Base-by-base conservation (phyloP, 2,888 invertebrate genomes). In the Baronia brevicornis region DNA sequence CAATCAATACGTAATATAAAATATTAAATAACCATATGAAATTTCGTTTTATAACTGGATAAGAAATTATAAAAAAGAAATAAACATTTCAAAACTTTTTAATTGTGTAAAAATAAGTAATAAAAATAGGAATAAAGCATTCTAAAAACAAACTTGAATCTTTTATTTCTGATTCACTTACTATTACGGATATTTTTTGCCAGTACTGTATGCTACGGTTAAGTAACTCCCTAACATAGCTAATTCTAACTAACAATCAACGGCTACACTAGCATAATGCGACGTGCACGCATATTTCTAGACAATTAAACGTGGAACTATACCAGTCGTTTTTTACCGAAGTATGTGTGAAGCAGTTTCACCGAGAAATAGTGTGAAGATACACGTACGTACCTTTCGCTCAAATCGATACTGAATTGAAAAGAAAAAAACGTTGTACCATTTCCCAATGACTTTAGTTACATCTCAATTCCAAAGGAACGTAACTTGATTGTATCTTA, bases 391-490 rank as follows among this genome's bases (percentile, higher is more conserved):
- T 75, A 72, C 80, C 75, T 80, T 80, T 77, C 78, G 78, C 78
- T 82, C 67, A 67, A 71, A 72, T 65, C 67, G 60, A 66, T 64
- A 65, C 57, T 53, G 64, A 69, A 73, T 72, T 69, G 61, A 63
- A 63, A 71, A 62, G 39, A 33, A 71, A 72, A 70, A 75, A 74
- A 69, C 50, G 49, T 55, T 69, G 79, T 65, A 60, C 78, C 50
- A 77, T 70, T 78, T 80, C 71, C 65, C 75, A 74, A 68, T 79
- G 74, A 77, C 73, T 75, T 78, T 77, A 74, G 73, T 75, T 72
- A 64, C 57, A 56, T 51, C 47, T 48, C 54, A 43, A 54, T 57
- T 56, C 53, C 55, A 8, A 8, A 21, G 61, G 60, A 64, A 61
- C 54, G 54, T 46, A 36, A 42, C 36, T 28, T 30, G 32, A 41